Percentiles rank a stretch among this genome's conserved stretches.
These are phyloP conservation scores for Pararge aegeria DNA, from an alignment of 1,140 invertebrate genomes.

Conservation along the genomic window DNA sequence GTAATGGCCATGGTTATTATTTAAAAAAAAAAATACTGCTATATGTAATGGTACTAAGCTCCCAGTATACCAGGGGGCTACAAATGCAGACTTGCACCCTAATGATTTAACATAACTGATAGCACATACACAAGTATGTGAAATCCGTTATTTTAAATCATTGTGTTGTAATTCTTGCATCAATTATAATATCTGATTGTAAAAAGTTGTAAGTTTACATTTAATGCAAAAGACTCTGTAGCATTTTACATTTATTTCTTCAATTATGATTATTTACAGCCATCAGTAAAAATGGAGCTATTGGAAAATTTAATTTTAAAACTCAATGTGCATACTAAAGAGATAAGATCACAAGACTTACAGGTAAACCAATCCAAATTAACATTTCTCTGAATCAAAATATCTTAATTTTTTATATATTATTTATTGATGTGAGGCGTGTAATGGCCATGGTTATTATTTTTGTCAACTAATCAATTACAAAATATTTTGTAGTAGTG, in stretches of 20 bases:
- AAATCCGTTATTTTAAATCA: too few species aligned
- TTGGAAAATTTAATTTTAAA: constrained; percentile 25
- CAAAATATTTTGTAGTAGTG: too few species aligned
- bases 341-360: constrained; percentile 17
- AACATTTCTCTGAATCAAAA: neutral
- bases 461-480: too few species aligned
- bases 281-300: constrained; percentile 29
- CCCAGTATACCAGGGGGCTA: too few species aligned
- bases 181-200: constrained; percentile 1
- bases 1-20: too few species aligned
- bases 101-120: too few species aligned
- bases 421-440: too few species aligned
- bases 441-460: too few species aligned
- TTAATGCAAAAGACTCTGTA: neutral
- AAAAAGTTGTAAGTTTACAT: neutral
- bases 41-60: too few species aligned
- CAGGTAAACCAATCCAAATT: constrained; percentile 35
- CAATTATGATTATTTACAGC: constrained; percentile 24
- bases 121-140: too few species aligned
- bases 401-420: neutral
- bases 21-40: too few species aligned
- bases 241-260: neutral
- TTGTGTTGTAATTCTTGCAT: neutral
- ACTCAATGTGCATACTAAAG: constrained; percentile 33
- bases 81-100: too few species aligned